These are phyloP conservation scores for Aricia artaxerxes DNA, from an alignment of 2,888 invertebrate genomes.

Conservation along the genomic window DNA sequence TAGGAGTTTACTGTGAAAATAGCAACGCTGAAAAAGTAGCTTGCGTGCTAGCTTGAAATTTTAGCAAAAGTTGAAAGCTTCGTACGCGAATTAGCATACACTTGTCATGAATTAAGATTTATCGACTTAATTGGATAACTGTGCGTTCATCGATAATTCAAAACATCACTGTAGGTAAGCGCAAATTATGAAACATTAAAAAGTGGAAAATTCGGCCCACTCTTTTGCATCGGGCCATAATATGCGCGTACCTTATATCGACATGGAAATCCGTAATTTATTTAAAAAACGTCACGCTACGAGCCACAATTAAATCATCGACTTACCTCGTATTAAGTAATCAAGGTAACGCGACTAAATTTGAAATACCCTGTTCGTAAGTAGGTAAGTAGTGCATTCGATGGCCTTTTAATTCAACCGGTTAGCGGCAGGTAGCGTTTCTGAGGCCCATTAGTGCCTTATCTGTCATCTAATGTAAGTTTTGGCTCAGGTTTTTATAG, in stretches of 20 bases:
- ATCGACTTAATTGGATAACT: too few species aligned
- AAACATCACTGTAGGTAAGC: too few species aligned
- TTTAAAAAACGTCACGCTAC: constrained; percentile 27
- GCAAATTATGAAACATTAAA: too few species aligned
- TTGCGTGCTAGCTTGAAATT: too few species aligned
- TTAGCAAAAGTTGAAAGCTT: too few species aligned
- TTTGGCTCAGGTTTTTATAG: constrained; percentile 37
- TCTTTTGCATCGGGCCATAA: background rate
- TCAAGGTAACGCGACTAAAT: constrained; percentile 59
- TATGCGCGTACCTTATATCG: background rate
- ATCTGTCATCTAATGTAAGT: constrained; percentile 51
- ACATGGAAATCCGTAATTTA: constrained; percentile 26
- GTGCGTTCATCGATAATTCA: too few species aligned
- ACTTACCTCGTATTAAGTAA: constrained; percentile 65
- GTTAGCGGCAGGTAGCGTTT: constrained; percentile 52
- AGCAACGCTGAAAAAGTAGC: too few species aligned
- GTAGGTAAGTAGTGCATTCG: background rate
- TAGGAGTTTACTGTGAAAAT: too few species aligned
- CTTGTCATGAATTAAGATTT: too few species aligned
- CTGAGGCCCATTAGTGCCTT: constrained; percentile 53
- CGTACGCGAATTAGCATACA: too few species aligned
- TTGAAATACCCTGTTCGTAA: constrained; percentile 44
- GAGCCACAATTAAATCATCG: constrained; percentile 30
- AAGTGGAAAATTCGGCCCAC: too few species aligned
- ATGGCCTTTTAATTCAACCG: constrained; percentile 44